These are phyloP conservation scores for Seira ritae DNA, from an alignment of 2,888 invertebrate genomes.

Conservation along the genomic window DNA sequence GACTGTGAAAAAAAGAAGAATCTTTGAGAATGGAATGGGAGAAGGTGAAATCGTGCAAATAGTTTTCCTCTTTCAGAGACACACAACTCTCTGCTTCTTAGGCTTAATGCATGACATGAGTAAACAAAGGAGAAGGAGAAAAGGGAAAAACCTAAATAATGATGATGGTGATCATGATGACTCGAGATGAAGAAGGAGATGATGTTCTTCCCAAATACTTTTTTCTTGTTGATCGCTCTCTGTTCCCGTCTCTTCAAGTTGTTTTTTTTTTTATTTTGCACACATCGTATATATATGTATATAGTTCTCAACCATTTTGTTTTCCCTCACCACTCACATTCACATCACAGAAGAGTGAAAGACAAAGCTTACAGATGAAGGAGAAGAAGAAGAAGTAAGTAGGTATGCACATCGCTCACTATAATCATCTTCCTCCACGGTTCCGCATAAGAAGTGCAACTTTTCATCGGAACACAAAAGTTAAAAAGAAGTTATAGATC, in stretches of 20 bases:
- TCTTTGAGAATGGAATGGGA: slow-evolving; percentile 2
- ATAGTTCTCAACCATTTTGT: not conserved
- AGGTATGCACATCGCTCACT: not conserved
- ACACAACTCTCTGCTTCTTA: not conserved
- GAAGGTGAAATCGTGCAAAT: slow-evolving; percentile 19
- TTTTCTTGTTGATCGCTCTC: no score
- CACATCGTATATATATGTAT: not conserved
- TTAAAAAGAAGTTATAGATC: not conserved
- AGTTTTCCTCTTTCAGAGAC: not conserved
- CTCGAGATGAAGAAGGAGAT: not conserved
- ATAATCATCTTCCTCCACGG: not conserved
- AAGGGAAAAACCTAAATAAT: slow-evolving; percentile 4
- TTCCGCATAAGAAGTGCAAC: not conserved
- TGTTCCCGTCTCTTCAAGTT: not conserved
- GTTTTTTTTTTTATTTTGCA: no score
- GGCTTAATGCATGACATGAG: slow-evolving; percentile 8
- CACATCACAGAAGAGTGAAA: no score
- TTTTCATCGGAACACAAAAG: not conserved
- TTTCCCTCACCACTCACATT: not conserved
- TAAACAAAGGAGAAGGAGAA: slow-evolving; percentile 12
- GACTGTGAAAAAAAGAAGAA: not conserved
- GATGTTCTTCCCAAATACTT: not conserved
- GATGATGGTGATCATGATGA: slow-evolving; percentile 1
- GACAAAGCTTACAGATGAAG: not conserved
- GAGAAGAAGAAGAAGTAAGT: not conserved